Evolutionary conservation across 2,797 vertebrate species (phyloP).

Genomic region (Acrossocheilus wenchowensis): DNA sequence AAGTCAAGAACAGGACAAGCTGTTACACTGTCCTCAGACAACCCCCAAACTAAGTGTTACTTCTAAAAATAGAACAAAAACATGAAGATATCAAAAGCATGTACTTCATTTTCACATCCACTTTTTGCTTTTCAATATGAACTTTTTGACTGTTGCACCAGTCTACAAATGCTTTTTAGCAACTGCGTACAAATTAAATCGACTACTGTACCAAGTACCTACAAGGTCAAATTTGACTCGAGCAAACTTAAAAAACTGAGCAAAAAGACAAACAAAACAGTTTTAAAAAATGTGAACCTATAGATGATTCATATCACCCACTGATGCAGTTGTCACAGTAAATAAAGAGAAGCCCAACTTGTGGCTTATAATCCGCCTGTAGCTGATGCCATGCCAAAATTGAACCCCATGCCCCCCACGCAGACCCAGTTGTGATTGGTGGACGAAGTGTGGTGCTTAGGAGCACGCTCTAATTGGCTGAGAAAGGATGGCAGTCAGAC

Average conservation of each 20-base stretch:
- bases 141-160: neutral
- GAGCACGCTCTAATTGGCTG: constrained; percentile 43
- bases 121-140: neutral
- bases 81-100: neutral
- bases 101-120: neutral
- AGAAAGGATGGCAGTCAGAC: constrained; percentile 13
- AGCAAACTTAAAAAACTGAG: neutral
- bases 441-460: constrained; percentile 12
- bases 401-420: neutral
- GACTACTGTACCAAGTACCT: neutral
- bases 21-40: constrained; percentile 5
- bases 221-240: neutral
- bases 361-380: constrained; percentile 3
- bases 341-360: constrained; percentile 13
- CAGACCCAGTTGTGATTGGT: constrained; percentile 11
- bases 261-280: neutral
- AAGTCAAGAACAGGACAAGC: constrained; percentile 18
- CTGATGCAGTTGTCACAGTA: constrained; percentile 23
- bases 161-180: no score
- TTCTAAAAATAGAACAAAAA: constrained; percentile 3
- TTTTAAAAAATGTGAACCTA: neutral
- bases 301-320: neutral
- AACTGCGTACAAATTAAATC: neutral
- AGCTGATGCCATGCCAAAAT: constrained; percentile 19
- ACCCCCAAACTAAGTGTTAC: neutral